These are phyloP conservation scores for Drosophila pegasa DNA, from an alignment of 2,888 invertebrate genomes.

Conservation along the genomic window DNA sequence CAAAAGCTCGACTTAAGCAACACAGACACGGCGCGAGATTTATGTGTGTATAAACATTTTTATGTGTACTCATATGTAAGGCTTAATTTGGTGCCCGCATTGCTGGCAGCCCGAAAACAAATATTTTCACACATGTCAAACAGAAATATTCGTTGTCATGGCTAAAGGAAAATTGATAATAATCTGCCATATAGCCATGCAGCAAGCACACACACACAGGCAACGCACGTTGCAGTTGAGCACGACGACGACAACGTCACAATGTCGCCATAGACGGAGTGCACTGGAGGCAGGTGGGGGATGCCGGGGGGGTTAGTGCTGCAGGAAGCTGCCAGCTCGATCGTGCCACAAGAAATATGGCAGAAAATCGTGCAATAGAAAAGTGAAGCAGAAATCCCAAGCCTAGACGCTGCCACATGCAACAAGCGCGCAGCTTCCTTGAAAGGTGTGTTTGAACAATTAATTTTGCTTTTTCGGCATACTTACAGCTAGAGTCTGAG, in stretches of 20 bases:
- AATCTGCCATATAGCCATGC: constrained; percentile 63
- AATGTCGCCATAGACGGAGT: constrained; percentile 53
- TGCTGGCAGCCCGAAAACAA: constrained; percentile 52
- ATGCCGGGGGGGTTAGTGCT: constrained; percentile 4
- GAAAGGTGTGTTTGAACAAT: constrained; percentile 80
- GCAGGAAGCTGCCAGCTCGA: constrained; percentile 45
- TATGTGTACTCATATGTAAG: constrained; percentile 3
- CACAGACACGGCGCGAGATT: background rate
- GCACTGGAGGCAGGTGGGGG: background rate
- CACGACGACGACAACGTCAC: constrained; percentile 54
- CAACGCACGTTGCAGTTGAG: constrained; percentile 43
- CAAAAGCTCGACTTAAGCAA: constrained; percentile 14
- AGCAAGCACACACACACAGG: constrained; percentile 38
- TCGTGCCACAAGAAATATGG: constrained; percentile 76
- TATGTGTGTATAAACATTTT: background rate
- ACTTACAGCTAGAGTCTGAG: constrained; percentile 16
- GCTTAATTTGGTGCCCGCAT: constrained; percentile 54
- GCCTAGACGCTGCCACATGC: constrained; percentile 28
- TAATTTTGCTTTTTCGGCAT: constrained; percentile 77
- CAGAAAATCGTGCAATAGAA: constrained; percentile 78
- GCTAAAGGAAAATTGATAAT: constrained; percentile 74
- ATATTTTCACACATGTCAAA: constrained; percentile 76
- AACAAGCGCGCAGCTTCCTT: constrained; percentile 63
- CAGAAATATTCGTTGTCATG: constrained; percentile 74
- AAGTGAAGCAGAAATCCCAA: constrained; percentile 58